Evolutionary conservation across 1,140 invertebrate genomes (phyloP), one percentile per base, ranked within the genome.

Genomic region (Gryllus bimaculatus): DNA sequence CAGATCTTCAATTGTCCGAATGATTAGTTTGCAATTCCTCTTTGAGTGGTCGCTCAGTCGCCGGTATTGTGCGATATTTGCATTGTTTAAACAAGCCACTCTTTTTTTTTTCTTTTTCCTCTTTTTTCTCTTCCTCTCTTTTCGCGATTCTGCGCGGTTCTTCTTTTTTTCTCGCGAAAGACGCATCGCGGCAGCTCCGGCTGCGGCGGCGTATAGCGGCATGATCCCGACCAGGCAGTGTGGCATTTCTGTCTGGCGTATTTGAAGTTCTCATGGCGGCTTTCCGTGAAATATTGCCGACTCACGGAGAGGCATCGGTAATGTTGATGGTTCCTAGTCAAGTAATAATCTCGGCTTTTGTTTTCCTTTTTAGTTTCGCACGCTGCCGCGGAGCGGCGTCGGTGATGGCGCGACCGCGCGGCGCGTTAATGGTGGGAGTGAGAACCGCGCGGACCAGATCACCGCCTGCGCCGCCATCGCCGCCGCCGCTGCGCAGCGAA

Each of bases 321-420:
- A 66, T 66, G 54, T 66, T 66, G 54, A 66, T 66, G 54, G 54
- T 66, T 66, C 54, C 54, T 66, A 66, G 10, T 66, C 54, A 18
- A 66, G 54, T 66, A 66, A 66, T 66, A 66, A 66, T 66, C 54
- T 66, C 54, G 54, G 10, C 54, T 66, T 66, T 66, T 66, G 54
- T 66, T 66, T 66, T 66, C 54, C 54, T 66, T 66, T 66, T 66
- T 66, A 18, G 54, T 66, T 66, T 66, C 54, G 54, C 54, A 66
- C 54, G 54, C 54, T 66, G 54, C 54, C 54, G 18, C 54, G 10
- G 26, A 39, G 26, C 26, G 26, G 26, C 26, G 26, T 39, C 26
- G 26, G 26, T 39, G 54, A 66, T 66, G 54, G 54, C 54, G 54
- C 18, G 54, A 7, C 54, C 10, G 54, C 18, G 54, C 7, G 2